Percentiles rank a stretch among this genome's conserved stretches.
Evolutionary conservation across 1,140 invertebrate species (phyloP).

Genomic region (Cheumatopsyche charites): DNA sequence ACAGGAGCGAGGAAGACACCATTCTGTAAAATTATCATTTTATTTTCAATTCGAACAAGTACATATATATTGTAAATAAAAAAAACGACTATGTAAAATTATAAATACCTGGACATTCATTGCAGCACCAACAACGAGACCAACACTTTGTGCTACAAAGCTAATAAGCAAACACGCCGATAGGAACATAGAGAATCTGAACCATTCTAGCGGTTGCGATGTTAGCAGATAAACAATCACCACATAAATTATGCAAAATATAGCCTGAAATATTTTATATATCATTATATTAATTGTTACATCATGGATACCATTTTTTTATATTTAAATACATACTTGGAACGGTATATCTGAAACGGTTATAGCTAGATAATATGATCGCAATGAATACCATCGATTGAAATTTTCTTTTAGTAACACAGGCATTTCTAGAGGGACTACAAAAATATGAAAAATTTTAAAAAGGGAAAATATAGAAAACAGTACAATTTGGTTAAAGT

Average conservation of each 20-base stretch:
- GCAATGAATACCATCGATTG: conserved; percentile 96
- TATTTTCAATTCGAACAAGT: conserved; percentile 23
- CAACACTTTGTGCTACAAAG: conserved; percentile 94
- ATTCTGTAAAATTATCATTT: conserved; percentile 66
- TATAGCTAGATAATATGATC: conserved; percentile 94
- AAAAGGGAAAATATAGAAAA: conserved; percentile 11
- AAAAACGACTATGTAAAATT: conserved; percentile 38
- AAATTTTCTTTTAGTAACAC: conserved; percentile 94
- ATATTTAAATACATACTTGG: conserved; percentile 70
- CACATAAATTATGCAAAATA: conserved; percentile 91
- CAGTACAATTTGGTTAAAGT: no score
- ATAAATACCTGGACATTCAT: conserved; percentile 80
- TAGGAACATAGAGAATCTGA: conserved; percentile 89
- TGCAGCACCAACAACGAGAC: conserved; percentile 92
- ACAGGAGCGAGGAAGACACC: conserved; percentile 96
- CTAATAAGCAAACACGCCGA: conserved; percentile 87
- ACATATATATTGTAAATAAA: conserved; percentile 22
- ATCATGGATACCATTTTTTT: not conserved
- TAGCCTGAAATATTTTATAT: conserved; percentile 65
- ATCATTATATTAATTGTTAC: not conserved
- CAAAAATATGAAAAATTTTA: conserved; percentile 50
- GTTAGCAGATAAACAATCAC: conserved; percentile 95
- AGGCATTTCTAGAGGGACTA: conserved; percentile 94
- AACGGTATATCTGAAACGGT: conserved; percentile 96
- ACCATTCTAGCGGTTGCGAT: conserved; percentile 84